A percentile compares a stretch with the other conserved stretches of the same genome.
These are phyloP conservation scores for Siphamia tubifer DNA, from an alignment of 2,113 vertebrate genomes.

Conservation along the genomic window DNA sequence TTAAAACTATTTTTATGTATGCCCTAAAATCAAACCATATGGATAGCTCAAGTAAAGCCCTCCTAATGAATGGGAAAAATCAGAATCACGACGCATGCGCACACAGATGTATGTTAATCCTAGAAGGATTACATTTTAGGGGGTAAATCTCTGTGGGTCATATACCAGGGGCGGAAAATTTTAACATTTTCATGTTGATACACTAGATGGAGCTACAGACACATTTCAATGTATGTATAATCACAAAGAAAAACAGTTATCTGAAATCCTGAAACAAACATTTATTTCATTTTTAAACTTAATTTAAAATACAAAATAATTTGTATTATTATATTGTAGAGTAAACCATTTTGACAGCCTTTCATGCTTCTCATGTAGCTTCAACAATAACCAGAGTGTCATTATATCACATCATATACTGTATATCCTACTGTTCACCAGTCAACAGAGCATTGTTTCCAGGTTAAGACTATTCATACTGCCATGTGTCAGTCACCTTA, in stretches of 20 bases:
- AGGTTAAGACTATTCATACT: slow-evolving; percentile 44
- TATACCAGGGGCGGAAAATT: neutral
- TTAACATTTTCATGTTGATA: neutral
- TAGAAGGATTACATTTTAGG: neutral
- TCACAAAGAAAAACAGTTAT: slow-evolving; percentile 14
- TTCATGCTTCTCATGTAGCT: slow-evolving; percentile 86
- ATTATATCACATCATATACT: slow-evolving; percentile 66
- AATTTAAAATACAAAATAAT: slow-evolving; percentile 92
- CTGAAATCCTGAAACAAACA: slow-evolving; percentile 90
- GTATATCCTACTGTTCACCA: slow-evolving; percentile 57
- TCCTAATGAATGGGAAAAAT: too few species aligned
- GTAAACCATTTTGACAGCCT: slow-evolving; percentile 84
- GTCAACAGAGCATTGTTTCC: slow-evolving; percentile 51
- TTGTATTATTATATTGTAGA: slow-evolving; percentile 84
- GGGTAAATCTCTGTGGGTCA: neutral
- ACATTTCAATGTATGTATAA: neutral
- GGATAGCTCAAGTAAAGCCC: too few species aligned
- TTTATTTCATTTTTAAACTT: slow-evolving; percentile 83
- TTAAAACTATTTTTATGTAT: too few species aligned
- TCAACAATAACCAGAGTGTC: slow-evolving; percentile 80
- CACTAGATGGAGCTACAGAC: slow-evolving; percentile 38
- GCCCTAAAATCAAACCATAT: too few species aligned
- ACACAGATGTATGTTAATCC: slow-evolving; percentile 37
- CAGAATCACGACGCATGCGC: neutral
- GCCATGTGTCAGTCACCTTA: slow-evolving; percentile 12